These are phyloP conservation scores for Scaptomyza montana DNA, from an alignment of 1,140 invertebrate genomes.

Conservation along the genomic window DNA sequence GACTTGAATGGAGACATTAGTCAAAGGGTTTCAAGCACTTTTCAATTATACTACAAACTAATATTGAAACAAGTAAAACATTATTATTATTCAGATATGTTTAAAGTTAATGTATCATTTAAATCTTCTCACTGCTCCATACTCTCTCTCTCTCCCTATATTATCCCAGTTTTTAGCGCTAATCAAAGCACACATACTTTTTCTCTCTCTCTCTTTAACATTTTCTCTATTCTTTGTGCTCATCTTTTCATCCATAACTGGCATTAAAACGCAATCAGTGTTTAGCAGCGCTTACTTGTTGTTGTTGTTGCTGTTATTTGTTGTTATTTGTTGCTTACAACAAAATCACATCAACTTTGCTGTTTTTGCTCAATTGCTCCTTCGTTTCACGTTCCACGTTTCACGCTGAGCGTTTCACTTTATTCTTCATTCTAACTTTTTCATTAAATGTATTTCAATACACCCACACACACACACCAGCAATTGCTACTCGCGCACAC, in stretches of 20 bases:
- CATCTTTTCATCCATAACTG: conserved; percentile 69
- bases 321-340: conserved; percentile 53
- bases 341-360: conserved; percentile 70
- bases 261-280: conserved; percentile 80
- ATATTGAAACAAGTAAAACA: too few species aligned
- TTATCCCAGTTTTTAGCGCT: background rate
- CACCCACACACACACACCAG: background rate
- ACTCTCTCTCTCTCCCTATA: background rate
- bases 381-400: conserved; percentile 14
- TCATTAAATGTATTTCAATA: conserved; percentile 81
- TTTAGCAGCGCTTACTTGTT: conserved; percentile 66
- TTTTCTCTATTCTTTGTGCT: conserved; percentile 23
- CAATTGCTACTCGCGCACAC: conserved; percentile 30
- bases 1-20: too few species aligned
- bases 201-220: background rate
- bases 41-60: too few species aligned
- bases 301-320: conserved; percentile 48
- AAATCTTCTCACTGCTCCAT: background rate
- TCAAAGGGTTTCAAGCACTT: too few species aligned
- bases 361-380: conserved; percentile 52
- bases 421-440: conserved; percentile 66
- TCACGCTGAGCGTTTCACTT: conserved; percentile 24
- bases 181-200: background rate
- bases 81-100: too few species aligned
- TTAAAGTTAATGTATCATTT: too few species aligned